Percentiles rank a stretch among this genome's conserved stretches.
Evolutionary conservation across 35 echinoderm and acorn worm genomes (phyloP).

Genomic region (Nesometra sesokonis): DNA sequence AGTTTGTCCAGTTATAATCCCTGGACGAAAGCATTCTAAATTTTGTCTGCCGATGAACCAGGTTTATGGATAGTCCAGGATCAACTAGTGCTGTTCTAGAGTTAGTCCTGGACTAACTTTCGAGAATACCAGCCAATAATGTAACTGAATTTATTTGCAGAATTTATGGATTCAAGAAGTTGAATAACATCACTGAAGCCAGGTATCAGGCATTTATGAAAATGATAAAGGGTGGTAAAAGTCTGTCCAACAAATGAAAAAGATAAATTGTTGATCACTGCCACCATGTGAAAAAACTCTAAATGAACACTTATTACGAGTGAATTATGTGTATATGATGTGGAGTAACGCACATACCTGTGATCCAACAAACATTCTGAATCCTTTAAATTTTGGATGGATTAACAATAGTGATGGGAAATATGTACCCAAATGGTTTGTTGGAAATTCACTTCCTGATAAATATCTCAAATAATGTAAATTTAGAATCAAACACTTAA

Average conservation of each 20-base stretch:
- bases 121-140: too few relatives aligned
- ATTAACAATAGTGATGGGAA: background rate
- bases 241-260: slow-evolving; percentile 15
- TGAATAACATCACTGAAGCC: slow-evolving; percentile 27
- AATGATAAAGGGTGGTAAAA: background rate
- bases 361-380: background rate
- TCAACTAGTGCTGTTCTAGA: too few relatives aligned
- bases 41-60: too few relatives aligned
- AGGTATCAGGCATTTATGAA: slow-evolving; percentile 25
- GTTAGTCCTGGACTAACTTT: too few relatives aligned
- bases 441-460: background rate
- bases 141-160: background rate
- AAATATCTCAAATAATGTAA: too few relatives aligned
- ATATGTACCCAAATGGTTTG: background rate
- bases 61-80: too few relatives aligned
- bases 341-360: background rate
- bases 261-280: slow-evolving; percentile 31
- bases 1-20: too few relatives aligned
- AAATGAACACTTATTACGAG: background rate
- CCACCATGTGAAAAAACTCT: slow-evolving; percentile 26
- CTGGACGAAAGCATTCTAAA: too few relatives aligned
- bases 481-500: too few relatives aligned
- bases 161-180: slow-evolving; percentile 12
- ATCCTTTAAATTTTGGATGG: slow-evolving; percentile 2
- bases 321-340: slow-evolving; percentile 14